phyloP scores from a whole-genome alignment of 2,888 invertebrate species.

The Platycheirus rosarum region DNA sequence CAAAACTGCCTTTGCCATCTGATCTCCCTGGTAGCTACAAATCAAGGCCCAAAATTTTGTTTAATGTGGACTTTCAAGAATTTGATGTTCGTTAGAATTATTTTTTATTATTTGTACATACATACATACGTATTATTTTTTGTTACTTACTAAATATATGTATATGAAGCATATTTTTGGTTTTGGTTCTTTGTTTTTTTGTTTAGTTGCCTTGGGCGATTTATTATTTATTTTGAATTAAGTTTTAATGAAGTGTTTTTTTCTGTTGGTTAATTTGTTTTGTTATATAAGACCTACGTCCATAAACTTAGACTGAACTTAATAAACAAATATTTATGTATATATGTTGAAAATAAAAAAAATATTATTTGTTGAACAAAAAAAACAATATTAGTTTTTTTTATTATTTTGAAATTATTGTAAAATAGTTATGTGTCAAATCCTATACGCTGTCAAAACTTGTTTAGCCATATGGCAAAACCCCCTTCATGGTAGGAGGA shows the following conservation, averaged over 20 bases:
- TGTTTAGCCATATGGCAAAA: neutral
- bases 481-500: slow-evolving; percentile 25
- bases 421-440: slow-evolving; percentile 9
- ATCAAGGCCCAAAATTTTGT: slow-evolving; percentile 5
- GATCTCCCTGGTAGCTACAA: slow-evolving; percentile 26
- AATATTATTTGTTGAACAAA: slow-evolving; percentile 6
- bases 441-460: too few relatives aligned
- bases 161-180: too few relatives aligned
- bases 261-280: too few relatives aligned
- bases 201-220: too few relatives aligned
- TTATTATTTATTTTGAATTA: too few relatives aligned
- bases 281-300: slow-evolving; percentile 13
- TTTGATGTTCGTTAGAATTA: neutral
- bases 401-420: slow-evolving; percentile 15
- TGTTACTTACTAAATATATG: too few relatives aligned
- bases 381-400: too few relatives aligned
- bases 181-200: too few relatives aligned
- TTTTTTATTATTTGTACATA: neutral
- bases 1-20: slow-evolving; percentile 4
- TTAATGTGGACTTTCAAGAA: too few relatives aligned
- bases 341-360: neutral
- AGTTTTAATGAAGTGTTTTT: too few relatives aligned
- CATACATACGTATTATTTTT: too few relatives aligned
- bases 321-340: neutral
- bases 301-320: slow-evolving; percentile 13